Conservation (phyloP, 2,113 vertebrate genomes). For the Globicephala melas region DNA sequence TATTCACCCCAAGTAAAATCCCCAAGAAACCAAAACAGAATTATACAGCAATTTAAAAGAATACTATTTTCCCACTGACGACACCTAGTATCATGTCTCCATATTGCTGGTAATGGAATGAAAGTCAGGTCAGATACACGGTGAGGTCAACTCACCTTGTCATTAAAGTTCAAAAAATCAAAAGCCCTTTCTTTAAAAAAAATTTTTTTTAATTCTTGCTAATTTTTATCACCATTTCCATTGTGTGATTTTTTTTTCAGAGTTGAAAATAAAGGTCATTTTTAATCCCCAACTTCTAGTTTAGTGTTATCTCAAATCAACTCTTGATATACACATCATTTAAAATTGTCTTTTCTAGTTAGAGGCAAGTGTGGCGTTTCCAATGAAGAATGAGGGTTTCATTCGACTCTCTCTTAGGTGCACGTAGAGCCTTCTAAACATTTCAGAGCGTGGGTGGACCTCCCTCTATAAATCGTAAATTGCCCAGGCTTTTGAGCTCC, state of each 20-base stretch:
- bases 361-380: background rate
- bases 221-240: background rate
- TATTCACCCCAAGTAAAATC: background rate
- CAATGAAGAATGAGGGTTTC: background rate
- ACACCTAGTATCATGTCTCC: background rate
- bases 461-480: conserved; percentile 73
- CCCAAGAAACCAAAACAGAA: background rate
- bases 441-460: conserved; percentile 47
- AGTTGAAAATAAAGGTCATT: conserved; percentile 40
- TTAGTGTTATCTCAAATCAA: conserved; percentile 31
- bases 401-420: background rate
- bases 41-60: background rate
- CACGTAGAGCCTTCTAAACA: background rate
- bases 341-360: conserved; percentile 33
- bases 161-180: background rate
- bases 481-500: conserved; percentile 75
- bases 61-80: background rate
- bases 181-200: background rate
- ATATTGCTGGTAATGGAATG: background rate
- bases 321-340: conserved; percentile 23
- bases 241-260: background rate
- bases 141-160: background rate
- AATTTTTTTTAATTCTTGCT: background rate
- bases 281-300: conserved; percentile 40
- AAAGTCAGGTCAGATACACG: background rate